Base-by-base conservation (phyloP, 2,113 vertebrate genomes). In the Pelmatolapia mariae region DNA sequence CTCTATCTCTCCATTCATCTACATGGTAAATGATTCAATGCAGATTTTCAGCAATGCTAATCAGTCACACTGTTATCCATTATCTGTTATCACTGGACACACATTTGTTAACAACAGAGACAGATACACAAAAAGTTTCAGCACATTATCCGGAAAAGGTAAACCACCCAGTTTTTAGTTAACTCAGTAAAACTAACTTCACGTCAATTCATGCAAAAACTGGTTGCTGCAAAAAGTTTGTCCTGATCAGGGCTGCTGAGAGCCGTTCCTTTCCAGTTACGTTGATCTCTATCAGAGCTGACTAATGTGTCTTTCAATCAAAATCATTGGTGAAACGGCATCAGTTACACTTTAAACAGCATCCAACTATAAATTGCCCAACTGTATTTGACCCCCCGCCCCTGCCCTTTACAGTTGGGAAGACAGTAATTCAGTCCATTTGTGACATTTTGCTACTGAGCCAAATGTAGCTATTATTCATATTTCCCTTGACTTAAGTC, bases 381-480 rank as follows among this genome's bases (percentile, higher is more conserved):
- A 57, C 91, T 63, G 24, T n/a, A 80, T 85, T 92, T 93, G 82
- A 80, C 89, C 91, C 61, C 91, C 81, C 80, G 56, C 16, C 13
- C 61, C 33, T 22, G 33, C 33, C 19, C 1, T 3, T 89, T 81
- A 78, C 50, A 79, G 92, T 26, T 59, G 68, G 81, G 92, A 85
- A 61, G 66, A 87, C 47, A 83, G 26, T 92, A 90, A 96, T 94
- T 94, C 87, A 91, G 90, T 83, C 86, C 89, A 68, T 90, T 90
- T 95, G 91, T 86, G 85, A 57, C 61, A 54, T 83, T 87, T 84
- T 68, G 82, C 80, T 31, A 10, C 13, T 24, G 80, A 61, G 87
- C 88, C 88, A 83, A 82, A 88, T 3, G 19, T 76, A 84, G 85
- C 71, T 81, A 79, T 92, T 68, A 85, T 87, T 91, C 87, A 86